Conservation (phyloP, 2,797 vertebrate species). For the Steatocranus sp. region DNA sequence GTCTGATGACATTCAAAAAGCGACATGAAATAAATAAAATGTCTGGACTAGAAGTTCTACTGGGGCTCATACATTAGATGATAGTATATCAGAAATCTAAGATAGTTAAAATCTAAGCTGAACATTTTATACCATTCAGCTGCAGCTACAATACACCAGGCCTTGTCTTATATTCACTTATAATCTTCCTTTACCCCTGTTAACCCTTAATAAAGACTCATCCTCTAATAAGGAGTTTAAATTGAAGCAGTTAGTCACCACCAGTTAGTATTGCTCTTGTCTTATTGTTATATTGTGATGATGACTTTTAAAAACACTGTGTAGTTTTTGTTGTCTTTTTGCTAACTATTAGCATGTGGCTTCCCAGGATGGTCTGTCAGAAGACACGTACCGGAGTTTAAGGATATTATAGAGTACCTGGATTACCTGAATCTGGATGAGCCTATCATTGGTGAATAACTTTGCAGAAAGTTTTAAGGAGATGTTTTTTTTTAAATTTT, state of each 20-base stretch:
- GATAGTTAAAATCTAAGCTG: neutral
- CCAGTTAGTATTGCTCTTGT: neutral
- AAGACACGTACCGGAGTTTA: slow-evolving; percentile 59
- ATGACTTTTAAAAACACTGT: neutral
- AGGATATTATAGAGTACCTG: slow-evolving; percentile 71
- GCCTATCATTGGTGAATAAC: slow-evolving; percentile 76
- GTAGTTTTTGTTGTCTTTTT: neutral
- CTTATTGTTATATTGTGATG: neutral
- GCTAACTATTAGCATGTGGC: neutral
- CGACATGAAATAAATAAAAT: neutral
- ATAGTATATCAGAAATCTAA: neutral
- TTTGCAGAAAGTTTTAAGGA: rapidly evolving
- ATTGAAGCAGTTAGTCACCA: neutral
- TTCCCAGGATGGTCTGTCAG: slow-evolving; percentile 53
- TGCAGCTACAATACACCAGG: neutral
- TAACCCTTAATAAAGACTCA: neutral
- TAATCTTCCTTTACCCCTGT: neutral
- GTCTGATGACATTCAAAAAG: neutral
- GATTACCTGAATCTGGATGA: slow-evolving; percentile 76
- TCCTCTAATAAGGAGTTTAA: neutral
- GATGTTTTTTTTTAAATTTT: neutral
- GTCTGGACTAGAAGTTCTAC: neutral
- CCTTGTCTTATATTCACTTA: neutral
- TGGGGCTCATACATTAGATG: neutral
- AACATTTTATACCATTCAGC: neutral